Evolutionary conservation across 1,140 invertebrate species (phyloP), one percentile per base, ranked within the genome.

Genomic region (Tyrophagus putrescentiae): DNA sequence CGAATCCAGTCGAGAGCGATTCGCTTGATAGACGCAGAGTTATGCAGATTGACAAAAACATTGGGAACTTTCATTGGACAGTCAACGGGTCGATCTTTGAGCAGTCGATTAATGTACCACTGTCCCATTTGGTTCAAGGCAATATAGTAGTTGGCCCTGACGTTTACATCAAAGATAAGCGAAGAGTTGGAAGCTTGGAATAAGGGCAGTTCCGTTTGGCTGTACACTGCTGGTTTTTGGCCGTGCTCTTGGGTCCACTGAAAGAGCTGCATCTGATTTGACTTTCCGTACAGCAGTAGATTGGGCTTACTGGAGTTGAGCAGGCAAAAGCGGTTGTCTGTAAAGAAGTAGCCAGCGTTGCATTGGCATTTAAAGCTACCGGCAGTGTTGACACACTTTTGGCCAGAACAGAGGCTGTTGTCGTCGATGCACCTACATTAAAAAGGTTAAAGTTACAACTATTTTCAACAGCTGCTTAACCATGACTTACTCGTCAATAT

Each of bases 1-100:
- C 96, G 91, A 54, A 97, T 84, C 93, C 93, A 97, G 73, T 98
- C 93, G 34, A 96, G 84, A 1, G 92, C 90, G 45, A 97, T 72
- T 18, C 91, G 92, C 75, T 97, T 91, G 0, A 89, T 87, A 9
- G 84, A 90, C 6, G 84, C 86, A 27, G 88, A 74, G 68, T 87
- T 83, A 45, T 33, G 39, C 56, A 13, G 21, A 29, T 33, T 59
- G 27, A n/a, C 13, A 62, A 54, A 5, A 39, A 31, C 31, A 50
- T 50, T 1, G 41, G 3, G 18, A 42, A 39, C 36, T 39, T 42
- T 42, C 25, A 1, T 42, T 42, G 18, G 18, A 42, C 42, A 42
- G 4, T 23, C 41, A 3, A 42, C 25, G 2, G 25, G 52, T 18
- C 52, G 52, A 54, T 54, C 13, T 33, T 54, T 54, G 13, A 27